These are phyloP conservation scores for Empidonax alnorum DNA, from an alignment of 2,113 vertebrate genomes.

Conservation along the genomic window DNA sequence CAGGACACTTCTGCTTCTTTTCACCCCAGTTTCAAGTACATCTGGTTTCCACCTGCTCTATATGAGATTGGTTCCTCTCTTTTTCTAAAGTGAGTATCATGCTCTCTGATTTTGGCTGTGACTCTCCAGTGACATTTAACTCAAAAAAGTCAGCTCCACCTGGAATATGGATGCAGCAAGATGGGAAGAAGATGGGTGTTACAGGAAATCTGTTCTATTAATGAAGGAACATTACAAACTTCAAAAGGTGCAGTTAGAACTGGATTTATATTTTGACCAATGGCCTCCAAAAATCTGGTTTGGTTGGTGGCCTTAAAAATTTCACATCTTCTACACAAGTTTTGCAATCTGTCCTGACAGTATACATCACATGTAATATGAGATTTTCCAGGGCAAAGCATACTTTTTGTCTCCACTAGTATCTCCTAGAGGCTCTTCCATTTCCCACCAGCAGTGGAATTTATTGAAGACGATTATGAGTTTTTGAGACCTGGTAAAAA, in stretches of 20 bases:
- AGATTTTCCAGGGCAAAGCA: not conserved
- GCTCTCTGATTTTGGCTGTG: not conserved
- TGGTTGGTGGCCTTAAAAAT: not conserved
- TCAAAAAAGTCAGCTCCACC: conserved; percentile 17
- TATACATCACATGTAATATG: not conserved
- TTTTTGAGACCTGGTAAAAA: not conserved
- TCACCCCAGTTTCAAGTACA: conserved; percentile 42
- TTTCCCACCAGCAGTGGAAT: not conserved
- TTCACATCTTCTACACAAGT: not conserved
- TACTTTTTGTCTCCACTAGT: not conserved
- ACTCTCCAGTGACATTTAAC: conserved; percentile 18
- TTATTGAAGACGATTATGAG: not conserved
- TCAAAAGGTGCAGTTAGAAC: not conserved
- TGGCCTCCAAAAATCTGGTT: not conserved
- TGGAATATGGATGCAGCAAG: not conserved
- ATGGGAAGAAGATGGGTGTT: not conserved
- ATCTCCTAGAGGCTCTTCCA: not conserved
- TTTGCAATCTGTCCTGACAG: not conserved
- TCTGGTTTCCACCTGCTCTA: conserved; percentile 68
- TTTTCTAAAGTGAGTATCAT: not conserved
- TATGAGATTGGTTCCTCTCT: conserved; percentile 28
- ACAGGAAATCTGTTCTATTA: not conserved
- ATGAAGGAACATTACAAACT: not conserved
- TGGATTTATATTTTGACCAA: not conserved
- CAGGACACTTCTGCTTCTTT: conserved; percentile 51